phyloP scores from a whole-genome alignment of 1,140 invertebrate genomes.

The Charaxes varanes region DNA sequence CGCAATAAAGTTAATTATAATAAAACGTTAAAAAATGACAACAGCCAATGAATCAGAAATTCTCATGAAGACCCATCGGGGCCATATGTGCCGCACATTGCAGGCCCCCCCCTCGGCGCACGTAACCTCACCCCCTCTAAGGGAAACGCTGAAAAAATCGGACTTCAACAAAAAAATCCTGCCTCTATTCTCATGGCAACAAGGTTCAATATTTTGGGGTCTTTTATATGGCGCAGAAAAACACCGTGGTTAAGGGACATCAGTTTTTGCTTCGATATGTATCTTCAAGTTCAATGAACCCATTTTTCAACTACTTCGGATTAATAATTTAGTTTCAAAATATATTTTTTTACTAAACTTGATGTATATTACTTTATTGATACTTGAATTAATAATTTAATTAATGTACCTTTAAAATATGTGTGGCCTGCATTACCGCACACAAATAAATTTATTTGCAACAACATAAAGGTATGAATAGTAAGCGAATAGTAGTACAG shows the following conservation, averaged over 20 bases:
- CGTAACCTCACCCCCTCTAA: slow-evolving; percentile 47
- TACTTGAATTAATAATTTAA: too few relatives aligned
- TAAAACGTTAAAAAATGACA: slow-evolving; percentile 28
- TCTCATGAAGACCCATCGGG: slow-evolving; percentile 51
- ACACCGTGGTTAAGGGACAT: slow-evolving; percentile 13
- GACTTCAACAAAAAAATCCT: slow-evolving; percentile 34
- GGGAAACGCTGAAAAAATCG: slow-evolving; percentile 57
- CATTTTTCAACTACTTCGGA: too few relatives aligned
- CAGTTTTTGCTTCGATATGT: slow-evolving; percentile 30
- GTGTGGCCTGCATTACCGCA: too few relatives aligned
- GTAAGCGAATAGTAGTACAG: too few relatives aligned
- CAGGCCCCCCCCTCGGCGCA: slow-evolving; percentile 33
- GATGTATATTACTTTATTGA: too few relatives aligned
- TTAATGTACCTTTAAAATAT: too few relatives aligned
- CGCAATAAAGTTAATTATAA: slow-evolving; percentile 29
- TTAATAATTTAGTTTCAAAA: slow-evolving; percentile 16
- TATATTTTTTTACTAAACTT: slow-evolving; percentile 2
- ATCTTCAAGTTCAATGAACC: slow-evolving; percentile 44
- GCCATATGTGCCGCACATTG: slow-evolving; percentile 60
- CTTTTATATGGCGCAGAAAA: neutral
- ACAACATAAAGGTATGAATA: too few relatives aligned
- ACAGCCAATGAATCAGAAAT: slow-evolving; percentile 62
- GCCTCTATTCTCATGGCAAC: slow-evolving; percentile 26
- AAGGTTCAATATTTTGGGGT: slow-evolving; percentile 19
- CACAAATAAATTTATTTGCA: too few relatives aligned